Base-by-base conservation (phyloP, 1,140 invertebrate species). In the Nymphalis io region DNA sequence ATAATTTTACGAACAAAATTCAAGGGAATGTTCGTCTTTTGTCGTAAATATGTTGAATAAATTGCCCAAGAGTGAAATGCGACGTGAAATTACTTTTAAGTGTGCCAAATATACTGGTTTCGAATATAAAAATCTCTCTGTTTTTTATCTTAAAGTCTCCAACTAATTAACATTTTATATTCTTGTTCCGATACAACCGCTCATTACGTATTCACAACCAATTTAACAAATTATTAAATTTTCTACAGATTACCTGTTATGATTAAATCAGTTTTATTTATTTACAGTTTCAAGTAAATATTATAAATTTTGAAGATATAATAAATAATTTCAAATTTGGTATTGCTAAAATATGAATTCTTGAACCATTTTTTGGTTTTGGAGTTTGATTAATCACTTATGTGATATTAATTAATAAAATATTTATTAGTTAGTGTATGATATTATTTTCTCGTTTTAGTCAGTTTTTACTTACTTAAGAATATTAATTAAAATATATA, bases 81-180 rank as follows among this genome's bases (percentile, higher is more conserved):
- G 60, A 48, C 71, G 62, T 64, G 72, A 59, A 69, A 73, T 73
- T 64, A 63, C 68, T 64, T 23, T 67, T 61, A 80, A 78, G 73
- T 78, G 55, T 80, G 78, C 68, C 75, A 75, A 64, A 69, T 21
- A 63, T 72, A 75, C 75, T 77, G 78, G 78, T 80, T 80, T 75
- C 16, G 60, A 68, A 69, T 73, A 71, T 65, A 71, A 78, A 79
- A 75, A 78, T 78, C 70, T 76, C 74, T 73, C 72, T 68, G 61
- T 64, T 72, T 73, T 71, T 71, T 72, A 23, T 67, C 58, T 66
- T 58, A 57, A 71, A 65, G 63, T 15, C 57, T 55, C 58, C 64
- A 59, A 42, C 51, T 62, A 67, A 67, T 72, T 72, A 67, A 58
- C 18, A 67, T 64, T 63, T 70, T 70, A 70, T 64, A 64, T 70